A percentile compares a stretch with the other conserved stretches of the same genome.
phyloP scores from a whole-genome alignment of 2,113 vertebrate species.

The Mugil cephalus region DNA sequence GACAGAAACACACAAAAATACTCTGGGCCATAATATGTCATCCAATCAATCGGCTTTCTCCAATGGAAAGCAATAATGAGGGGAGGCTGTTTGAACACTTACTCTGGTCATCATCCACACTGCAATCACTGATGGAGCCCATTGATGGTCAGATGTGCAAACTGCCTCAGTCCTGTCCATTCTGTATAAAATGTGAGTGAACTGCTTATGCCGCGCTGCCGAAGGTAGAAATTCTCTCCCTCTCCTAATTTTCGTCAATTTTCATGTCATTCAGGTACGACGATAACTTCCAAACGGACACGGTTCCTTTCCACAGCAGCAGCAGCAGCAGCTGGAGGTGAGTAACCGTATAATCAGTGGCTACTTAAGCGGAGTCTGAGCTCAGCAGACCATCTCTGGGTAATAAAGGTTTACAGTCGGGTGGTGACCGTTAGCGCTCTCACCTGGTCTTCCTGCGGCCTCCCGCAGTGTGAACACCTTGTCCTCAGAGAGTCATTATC shows the following conservation, averaged over 20 bases:
- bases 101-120: too few relatives aligned
- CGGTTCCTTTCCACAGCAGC: not conserved
- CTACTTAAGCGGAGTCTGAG: not conserved
- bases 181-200: not conserved
- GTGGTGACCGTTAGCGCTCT: conserved; percentile 10
- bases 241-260: not conserved
- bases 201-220: not conserved
- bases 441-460: not conserved
- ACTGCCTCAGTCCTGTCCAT: too few relatives aligned
- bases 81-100: too few relatives aligned
- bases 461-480: not conserved
- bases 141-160: too few relatives aligned
- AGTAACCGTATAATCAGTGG: not conserved
- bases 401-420: conserved; percentile 36
- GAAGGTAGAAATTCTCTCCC: not conserved
- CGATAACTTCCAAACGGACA: not conserved
- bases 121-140: too few relatives aligned
- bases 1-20: too few relatives aligned
- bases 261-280: not conserved
- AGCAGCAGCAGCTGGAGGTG: not conserved
- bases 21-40: too few relatives aligned
- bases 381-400: not conserved
- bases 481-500: conserved; percentile 44
- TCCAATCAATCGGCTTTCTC: too few relatives aligned
- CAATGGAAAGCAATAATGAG: too few relatives aligned